A percentile compares a stretch with the other conserved stretches of the same genome.
These are phyloP conservation scores for Antigone vipio DNA, from an alignment of 2,113 vertebrate species.

Conservation along the genomic window DNA sequence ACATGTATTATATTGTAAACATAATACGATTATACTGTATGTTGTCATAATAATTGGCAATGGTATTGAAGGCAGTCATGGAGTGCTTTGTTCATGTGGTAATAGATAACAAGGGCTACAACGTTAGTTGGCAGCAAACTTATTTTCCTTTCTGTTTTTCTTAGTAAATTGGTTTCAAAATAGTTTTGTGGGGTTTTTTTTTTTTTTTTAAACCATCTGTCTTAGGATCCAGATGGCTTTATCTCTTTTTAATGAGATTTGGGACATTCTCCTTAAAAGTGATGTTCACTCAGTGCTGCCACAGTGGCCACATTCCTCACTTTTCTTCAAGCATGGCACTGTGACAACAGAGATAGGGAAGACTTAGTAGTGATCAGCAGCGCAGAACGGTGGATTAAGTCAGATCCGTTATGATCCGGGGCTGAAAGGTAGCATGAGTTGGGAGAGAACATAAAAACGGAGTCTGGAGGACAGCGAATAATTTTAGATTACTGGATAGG, in stretches of 20 bases:
- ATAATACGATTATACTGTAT: conserved; percentile 17
- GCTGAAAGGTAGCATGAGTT: background rate
- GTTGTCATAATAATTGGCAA: conserved; percentile 63
- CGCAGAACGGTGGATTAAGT: background rate
- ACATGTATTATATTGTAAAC: conserved; percentile 23
- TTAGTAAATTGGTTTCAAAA: conserved; percentile 42
- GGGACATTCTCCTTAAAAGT: background rate
- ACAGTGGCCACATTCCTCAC: background rate
- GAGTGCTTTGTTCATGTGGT: conserved; percentile 46
- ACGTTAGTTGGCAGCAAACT: conserved; percentile 26
- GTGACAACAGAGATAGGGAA: background rate
- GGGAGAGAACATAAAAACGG: background rate
- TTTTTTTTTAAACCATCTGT: background rate
- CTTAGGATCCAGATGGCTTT: conserved; percentile 26
- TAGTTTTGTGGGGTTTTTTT: background rate
- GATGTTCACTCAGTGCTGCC: background rate
- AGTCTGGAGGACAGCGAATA: background rate
- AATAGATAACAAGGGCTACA: conserved; percentile 13
- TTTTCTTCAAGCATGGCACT: background rate
- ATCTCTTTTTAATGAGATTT: conserved; percentile 47
- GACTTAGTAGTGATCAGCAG: background rate
- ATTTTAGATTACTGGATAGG: background rate
- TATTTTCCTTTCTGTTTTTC: conserved; percentile 37
- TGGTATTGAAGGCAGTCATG: background rate
- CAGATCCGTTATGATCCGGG: background rate